These are phyloP conservation scores for Bovichtus variegatus DNA, from an alignment of 2,797 vertebrate genomes.

Conservation along the genomic window DNA sequence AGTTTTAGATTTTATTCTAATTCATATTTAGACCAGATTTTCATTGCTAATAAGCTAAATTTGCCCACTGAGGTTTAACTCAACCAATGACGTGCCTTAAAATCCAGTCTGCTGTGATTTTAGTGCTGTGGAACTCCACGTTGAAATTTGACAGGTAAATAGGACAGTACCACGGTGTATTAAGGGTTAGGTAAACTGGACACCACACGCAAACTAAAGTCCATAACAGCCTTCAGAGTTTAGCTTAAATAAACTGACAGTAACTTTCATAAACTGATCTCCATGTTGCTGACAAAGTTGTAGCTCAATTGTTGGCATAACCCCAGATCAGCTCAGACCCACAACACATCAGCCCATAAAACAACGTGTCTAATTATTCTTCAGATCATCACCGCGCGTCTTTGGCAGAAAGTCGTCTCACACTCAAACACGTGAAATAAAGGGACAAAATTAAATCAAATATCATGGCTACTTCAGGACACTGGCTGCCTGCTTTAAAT, in stretches of 20 bases:
- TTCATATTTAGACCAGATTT: background rate
- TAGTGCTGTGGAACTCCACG: background rate
- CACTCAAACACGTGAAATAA: background rate
- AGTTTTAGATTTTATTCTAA: background rate
- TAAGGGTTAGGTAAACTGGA: background rate
- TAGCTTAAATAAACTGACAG: background rate
- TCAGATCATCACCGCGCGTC: background rate
- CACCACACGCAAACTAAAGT: background rate
- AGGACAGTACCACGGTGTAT: background rate
- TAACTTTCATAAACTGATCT: background rate
- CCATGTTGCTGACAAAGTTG: background rate
- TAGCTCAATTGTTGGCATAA: background rate
- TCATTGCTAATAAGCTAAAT: background rate
- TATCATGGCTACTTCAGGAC: background rate
- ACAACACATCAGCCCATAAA: background rate
- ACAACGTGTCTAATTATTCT: background rate
- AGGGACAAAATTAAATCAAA: background rate
- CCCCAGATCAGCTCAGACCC: background rate
- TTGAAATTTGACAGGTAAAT: background rate
- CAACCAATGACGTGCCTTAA: background rate
- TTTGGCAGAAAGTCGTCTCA: constrained; percentile 8
- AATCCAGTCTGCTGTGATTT: constrained; percentile 1
- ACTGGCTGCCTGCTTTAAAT: background rate
- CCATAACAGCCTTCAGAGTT: background rate
- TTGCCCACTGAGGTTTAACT: constrained; percentile 9